Base-by-base conservation (phyloP, 1,140 invertebrate species). In the Sesamia nonagrioides region DNA sequence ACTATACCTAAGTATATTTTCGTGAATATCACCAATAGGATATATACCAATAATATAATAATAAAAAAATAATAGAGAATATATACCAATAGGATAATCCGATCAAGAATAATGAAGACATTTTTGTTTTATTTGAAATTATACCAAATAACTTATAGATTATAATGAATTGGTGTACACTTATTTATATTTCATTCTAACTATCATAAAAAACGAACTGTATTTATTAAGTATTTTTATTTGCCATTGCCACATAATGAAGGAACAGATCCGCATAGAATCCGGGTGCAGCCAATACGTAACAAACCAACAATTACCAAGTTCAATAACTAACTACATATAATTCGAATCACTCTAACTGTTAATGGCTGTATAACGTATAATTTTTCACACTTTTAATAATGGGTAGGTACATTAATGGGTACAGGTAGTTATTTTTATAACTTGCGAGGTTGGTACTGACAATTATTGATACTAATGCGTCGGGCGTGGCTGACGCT, bases 351-450 rank as follows among this genome's bases (percentile, higher is more conserved):
- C 66, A 33, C 11, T 69, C 40, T 60, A 74, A n/a, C 11, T 69
- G 18, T 74, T 60, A 74, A 74, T 74, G 71, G 48, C 17, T 74
- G 13, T 45, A 58, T 56, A 45, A 60, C 71, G 40, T 74, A 60
- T 74, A 74, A 74, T 74, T 60, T 74, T 60, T 74, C 71, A 74
- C 52, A 74, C 71, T 74, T 58, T 45, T 45, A 74, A 74, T 69
- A 6, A 69, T 37, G 48, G 2, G 40, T 27, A 68, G 2, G 40
- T 27, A 15, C 15, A 69, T 42, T n/a, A n/a, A n/a, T n/a, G n/a
- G n/a, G 37, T 60, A 42, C 18, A n/a, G n/a, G 18, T 27, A 58
- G 71, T 71, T 71, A 71, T 71, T 71, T 71, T 71, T 54, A 68
- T 21, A 42, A 50, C 63, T 17, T 68, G 6, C 13, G 21, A 50